These are phyloP conservation scores for Lycophotia porphyrea DNA, from an alignment of 2,888 invertebrate genomes.

Conservation along the genomic window DNA sequence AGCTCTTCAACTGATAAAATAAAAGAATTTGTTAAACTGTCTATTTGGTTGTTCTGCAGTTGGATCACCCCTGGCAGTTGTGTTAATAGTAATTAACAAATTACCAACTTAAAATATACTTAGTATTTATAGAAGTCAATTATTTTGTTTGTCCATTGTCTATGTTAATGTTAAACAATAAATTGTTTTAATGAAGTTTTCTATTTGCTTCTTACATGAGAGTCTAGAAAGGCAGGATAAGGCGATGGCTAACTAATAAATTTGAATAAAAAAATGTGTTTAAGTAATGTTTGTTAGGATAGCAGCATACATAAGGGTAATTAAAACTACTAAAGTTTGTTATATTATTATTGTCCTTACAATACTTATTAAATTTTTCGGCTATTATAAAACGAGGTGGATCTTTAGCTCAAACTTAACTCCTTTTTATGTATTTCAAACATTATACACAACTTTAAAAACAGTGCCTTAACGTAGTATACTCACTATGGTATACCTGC, in stretches of 20 bases:
- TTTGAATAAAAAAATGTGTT: background rate
- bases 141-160: background rate
- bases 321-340: background rate
- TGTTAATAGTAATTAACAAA: background rate
- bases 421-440: background rate
- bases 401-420: background rate
- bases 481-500: no score
- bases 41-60: background rate
- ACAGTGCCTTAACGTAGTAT: background rate
- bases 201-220: background rate
- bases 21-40: background rate
- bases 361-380: background rate
- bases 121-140: background rate
- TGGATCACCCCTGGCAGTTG: slow-evolving; percentile 7
- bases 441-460: background rate
- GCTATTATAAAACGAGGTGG: background rate
- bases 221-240: background rate
- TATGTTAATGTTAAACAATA: background rate
- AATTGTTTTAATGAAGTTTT: background rate
- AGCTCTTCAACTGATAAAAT: background rate
- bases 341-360: background rate
- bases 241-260: background rate
- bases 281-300: background rate
- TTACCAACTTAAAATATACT: background rate
- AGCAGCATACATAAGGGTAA: background rate